A percentile compares a stretch with the other conserved stretches of the same genome.
Conservation (phyloP, 2,113 vertebrate genomes). For the Varanus komodoensis region DNA sequence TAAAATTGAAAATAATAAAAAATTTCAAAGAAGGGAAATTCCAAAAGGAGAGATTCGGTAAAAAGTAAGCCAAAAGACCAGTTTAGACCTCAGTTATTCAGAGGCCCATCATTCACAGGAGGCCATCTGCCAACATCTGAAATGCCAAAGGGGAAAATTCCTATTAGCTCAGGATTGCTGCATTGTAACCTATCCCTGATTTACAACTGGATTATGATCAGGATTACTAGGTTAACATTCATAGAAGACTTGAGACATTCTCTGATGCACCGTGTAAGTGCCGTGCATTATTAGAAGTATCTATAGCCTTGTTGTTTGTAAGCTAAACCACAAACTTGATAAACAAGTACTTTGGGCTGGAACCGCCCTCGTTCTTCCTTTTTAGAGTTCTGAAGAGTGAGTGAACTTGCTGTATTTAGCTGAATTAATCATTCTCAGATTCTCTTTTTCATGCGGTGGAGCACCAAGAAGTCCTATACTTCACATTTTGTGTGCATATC, state of each 20-base stretch:
- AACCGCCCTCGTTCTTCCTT: not conserved
- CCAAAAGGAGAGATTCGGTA: too few species aligned
- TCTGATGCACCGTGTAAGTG: not conserved
- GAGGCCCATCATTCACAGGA: not conserved
- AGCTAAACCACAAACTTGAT: not conserved
- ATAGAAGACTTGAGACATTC: constrained; percentile 9
- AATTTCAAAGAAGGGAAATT: too few species aligned
- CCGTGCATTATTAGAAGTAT: not conserved
- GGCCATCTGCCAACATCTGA: not conserved
- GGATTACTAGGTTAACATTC: not conserved
- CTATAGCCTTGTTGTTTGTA: not conserved
- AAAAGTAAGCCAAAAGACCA: not conserved
- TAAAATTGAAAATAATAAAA: too few species aligned
- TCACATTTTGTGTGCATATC: not conserved
- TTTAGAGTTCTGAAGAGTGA: not conserved
- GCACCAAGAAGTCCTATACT: not conserved
- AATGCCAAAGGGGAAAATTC: not conserved
- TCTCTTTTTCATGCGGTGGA: not conserved
- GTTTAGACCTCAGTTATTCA: not conserved
- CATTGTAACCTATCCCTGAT: not conserved
- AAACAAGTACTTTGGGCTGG: not conserved
- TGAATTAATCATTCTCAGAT: not conserved
- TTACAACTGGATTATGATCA: not conserved
- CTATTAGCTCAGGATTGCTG: not conserved
- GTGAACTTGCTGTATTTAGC: not conserved